Evolutionary conservation across 1,140 invertebrate species (phyloP).

Genomic region (Pogonus chalceus): DNA sequence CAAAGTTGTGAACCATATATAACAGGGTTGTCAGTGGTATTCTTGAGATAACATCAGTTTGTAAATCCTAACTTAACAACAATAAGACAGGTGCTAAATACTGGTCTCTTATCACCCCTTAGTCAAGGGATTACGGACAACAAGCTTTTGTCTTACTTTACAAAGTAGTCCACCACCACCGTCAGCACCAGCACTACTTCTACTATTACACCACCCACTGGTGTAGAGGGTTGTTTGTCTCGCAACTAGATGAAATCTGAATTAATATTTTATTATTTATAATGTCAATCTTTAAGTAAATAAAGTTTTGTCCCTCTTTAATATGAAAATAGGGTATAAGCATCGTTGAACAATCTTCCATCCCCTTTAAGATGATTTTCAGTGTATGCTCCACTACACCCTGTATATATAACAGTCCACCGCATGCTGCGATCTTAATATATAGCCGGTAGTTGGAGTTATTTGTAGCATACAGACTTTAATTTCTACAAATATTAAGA

Average conservation of each 20-base stretch:
- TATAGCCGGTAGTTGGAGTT: neutral
- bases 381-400: neutral
- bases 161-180: too few relatives aligned
- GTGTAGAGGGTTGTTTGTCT: too few relatives aligned
- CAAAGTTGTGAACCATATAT: too few relatives aligned
- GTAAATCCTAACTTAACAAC: slow-evolving; percentile 3
- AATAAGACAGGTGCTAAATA: slow-evolving; percentile 3
- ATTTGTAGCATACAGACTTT: neutral
- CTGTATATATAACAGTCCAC: slow-evolving; percentile 2
- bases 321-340: too few relatives aligned
- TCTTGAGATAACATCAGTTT: neutral
- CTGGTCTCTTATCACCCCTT: neutral
- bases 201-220: too few relatives aligned
- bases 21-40: too few relatives aligned
- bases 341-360: too few relatives aligned
- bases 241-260: too few relatives aligned
- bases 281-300: too few relatives aligned
- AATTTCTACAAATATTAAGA: neutral
- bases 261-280: too few relatives aligned
- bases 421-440: neutral
- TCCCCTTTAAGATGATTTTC: slow-evolving; percentile 1
- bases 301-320: too few relatives aligned
- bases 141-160: slow-evolving; percentile 2
- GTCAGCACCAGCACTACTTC: too few relatives aligned
- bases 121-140: neutral